Evolutionary conservation across 2,888 invertebrate genomes (phyloP).

Genomic region (Mechanitis mazaeus): DNA sequence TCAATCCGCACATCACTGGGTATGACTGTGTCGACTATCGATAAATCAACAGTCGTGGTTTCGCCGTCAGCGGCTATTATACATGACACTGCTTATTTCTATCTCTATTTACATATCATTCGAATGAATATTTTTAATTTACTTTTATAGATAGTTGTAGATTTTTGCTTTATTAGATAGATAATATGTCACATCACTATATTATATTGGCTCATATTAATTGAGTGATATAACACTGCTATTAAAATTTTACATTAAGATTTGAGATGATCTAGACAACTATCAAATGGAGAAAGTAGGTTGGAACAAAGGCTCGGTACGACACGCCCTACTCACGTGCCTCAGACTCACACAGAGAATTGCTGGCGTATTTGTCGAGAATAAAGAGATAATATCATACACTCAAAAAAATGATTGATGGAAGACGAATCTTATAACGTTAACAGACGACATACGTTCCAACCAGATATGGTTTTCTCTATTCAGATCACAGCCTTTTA

Average conservation of each 20-base stretch:
- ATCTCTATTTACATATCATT: neutral
- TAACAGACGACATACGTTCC: neutral
- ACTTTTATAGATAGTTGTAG: neutral
- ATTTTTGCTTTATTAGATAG: too few relatives aligned
- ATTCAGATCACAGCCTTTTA: too few relatives aligned
- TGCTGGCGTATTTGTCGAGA: slow-evolving; percentile 1
- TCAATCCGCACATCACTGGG: slow-evolving; percentile 40
- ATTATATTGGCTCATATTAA: neutral
- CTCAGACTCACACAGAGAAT: slow-evolving; percentile 1
- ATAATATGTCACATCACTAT: too few relatives aligned
- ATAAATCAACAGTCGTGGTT: slow-evolving; percentile 20
- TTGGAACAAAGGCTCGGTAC: slow-evolving; percentile 20
- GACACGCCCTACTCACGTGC: slow-evolving; percentile 21
- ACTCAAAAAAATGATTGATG: neutral
- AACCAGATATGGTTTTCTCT: neutral
- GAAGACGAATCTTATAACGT: neutral
- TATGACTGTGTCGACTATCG: slow-evolving; percentile 18
- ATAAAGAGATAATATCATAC: slow-evolving; percentile 1
- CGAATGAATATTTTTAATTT: neutral
- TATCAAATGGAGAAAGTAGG: slow-evolving; percentile 6
- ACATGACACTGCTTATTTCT: neutral
- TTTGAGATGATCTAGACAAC: neutral
- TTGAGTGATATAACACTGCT: neutral
- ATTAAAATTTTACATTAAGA: neutral
- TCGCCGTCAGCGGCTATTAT: slow-evolving; percentile 2